Percentiles rank a stretch among this genome's conserved stretches.
phyloP scores from a whole-genome alignment of 2,113 vertebrate species.

The Odocoileus hemionus region DNA sequence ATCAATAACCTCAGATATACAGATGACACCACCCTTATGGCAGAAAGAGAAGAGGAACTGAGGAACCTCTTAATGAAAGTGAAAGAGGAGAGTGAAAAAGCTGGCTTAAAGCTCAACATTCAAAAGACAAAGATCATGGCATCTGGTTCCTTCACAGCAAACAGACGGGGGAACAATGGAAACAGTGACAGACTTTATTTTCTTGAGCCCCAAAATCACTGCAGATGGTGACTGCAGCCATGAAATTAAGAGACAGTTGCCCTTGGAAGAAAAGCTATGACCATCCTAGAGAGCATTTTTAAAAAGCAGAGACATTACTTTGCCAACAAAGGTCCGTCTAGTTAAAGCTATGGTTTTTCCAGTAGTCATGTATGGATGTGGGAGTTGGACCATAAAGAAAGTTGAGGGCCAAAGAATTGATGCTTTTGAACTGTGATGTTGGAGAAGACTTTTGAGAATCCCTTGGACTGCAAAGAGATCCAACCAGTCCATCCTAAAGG shows the following conservation, averaged over 20 bases:
- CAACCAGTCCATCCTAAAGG: not conserved
- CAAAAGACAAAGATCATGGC: not conserved
- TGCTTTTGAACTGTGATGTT: not conserved
- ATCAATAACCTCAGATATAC: not conserved
- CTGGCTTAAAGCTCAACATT: not conserved
- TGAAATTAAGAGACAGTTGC: not conserved
- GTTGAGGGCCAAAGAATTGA: not conserved
- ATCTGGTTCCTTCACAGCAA: not conserved
- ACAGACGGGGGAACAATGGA: not conserved
- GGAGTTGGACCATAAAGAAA: not conserved
- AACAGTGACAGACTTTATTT: not conserved
- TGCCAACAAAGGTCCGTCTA: not conserved
- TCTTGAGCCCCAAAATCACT: not conserved
- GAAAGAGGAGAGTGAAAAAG: not conserved
- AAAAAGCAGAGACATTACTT: not conserved
- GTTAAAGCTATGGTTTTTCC: not conserved
- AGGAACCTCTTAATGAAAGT: not conserved
- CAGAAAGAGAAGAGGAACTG: not conserved
- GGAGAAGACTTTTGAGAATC: not conserved
- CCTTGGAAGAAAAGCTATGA: not conserved
- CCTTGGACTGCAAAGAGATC: not conserved
- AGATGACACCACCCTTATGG: not conserved
- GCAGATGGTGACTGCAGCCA: not conserved
- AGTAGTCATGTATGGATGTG: not conserved
- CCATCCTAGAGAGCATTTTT: not conserved